phyloP scores from a whole-genome alignment of 2,888 invertebrate genomes.

The Meghimatium bilineatum region DNA sequence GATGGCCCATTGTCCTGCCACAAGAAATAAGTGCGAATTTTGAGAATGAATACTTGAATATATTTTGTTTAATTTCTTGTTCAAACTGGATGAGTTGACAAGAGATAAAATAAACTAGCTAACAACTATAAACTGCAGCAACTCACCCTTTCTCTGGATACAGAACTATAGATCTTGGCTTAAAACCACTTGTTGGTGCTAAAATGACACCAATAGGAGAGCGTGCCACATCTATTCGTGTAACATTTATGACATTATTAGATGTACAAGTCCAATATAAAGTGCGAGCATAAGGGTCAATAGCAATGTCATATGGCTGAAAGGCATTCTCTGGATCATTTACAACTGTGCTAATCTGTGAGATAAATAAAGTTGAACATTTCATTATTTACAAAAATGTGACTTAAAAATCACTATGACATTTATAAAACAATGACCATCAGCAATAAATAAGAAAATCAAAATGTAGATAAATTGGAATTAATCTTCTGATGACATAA shows the following conservation, averaged over 20 bases:
- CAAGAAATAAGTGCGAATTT: no score
- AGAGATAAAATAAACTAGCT: not conserved
- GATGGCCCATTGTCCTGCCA: no score
- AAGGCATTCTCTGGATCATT: conserved; percentile 48
- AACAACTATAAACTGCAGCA: not conserved
- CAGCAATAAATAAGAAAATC: not conserved
- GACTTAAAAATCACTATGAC: not conserved
- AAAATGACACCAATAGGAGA: conserved; percentile 81
- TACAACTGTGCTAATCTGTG: conserved; percentile 35
- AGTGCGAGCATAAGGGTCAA: conserved; percentile 89
- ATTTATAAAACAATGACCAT: not conserved
- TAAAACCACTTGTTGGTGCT: conserved; percentile 84
- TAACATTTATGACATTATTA: conserved; percentile 92
- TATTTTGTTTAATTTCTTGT: no score
- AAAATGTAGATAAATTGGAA: no score
- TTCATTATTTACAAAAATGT: not conserved
- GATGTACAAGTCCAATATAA: conserved; percentile 92
- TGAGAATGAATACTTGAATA: no score
- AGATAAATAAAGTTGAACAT: not conserved
- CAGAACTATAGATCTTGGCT: conserved; percentile 89
- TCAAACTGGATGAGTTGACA: no score
- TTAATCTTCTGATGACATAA: no score
- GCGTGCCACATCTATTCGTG: conserved; percentile 81
- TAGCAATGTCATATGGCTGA: conserved; percentile 87
- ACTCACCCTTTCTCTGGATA: conserved; percentile 87